Percentiles rank a stretch among this genome's conserved stretches.
Conservation (phyloP, 2,113 vertebrate genomes). For the Pongo abelii region DNA sequence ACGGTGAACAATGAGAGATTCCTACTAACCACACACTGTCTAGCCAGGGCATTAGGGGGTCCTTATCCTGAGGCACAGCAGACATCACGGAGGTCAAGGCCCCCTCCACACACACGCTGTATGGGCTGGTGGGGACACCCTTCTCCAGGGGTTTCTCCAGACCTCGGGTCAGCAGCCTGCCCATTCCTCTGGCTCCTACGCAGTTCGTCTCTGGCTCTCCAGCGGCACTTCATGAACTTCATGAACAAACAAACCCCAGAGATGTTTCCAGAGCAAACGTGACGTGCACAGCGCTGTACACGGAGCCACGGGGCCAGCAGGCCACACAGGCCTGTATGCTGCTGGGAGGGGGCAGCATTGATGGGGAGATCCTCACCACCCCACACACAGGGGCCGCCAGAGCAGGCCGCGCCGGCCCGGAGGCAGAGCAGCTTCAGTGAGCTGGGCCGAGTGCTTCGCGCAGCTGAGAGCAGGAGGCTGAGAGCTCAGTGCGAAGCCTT, state of each 20-base stretch:
- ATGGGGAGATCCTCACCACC: background rate
- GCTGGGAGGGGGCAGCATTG: rapidly evolving
- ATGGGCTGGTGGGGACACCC: background rate
- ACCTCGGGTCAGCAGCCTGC: background rate
- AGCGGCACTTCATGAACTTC: too few species aligned
- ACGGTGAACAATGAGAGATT: background rate
- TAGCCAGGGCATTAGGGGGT: too few species aligned
- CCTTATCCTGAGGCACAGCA: background rate
- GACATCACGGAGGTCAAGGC: background rate
- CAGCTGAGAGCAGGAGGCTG: background rate
- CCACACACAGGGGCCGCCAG: too few species aligned
- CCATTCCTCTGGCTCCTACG: background rate
- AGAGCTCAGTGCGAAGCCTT: background rate
- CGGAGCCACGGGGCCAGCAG: background rate
- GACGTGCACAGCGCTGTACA: background rate
- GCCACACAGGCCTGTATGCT: background rate
- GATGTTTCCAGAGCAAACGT: background rate
- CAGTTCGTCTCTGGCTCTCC: background rate
- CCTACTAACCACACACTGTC: background rate
- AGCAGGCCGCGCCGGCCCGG: rapidly evolving
- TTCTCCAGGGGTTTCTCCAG: too few species aligned
- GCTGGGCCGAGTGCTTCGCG: rapidly evolving
- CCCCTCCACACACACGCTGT: background rate
- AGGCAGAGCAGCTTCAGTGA: background rate
- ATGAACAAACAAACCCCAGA: background rate